Conservation (phyloP, 1,140 invertebrate species). For the Copidosoma floridanum region DNA sequence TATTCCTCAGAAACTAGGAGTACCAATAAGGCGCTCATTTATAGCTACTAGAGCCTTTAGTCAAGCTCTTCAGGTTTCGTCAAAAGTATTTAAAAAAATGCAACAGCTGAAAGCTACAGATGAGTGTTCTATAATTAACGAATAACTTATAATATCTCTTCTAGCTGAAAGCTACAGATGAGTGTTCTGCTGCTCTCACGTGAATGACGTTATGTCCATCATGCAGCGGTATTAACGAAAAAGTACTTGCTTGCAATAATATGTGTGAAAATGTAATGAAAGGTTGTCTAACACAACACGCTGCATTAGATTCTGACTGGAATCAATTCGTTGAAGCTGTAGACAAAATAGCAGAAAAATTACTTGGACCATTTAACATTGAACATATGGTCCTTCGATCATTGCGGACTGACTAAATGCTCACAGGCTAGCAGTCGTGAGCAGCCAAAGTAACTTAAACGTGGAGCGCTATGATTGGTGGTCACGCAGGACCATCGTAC, state of each 20-base stretch:
- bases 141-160: no score
- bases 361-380: constrained; percentile 94
- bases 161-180: constrained; percentile 55
- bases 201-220: constrained; percentile 84
- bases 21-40: constrained; percentile 88
- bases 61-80: constrained; percentile 79
- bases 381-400: no score
- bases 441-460: no score
- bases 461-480: no score
- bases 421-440: no score
- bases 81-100: constrained; percentile 80
- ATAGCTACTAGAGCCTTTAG: constrained; percentile 91
- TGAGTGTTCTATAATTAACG: no score
- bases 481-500: no score
- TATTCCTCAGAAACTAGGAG: constrained; percentile 84
- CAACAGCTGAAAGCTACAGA: no score
- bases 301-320: constrained; percentile 84
- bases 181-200: constrained; percentile 76
- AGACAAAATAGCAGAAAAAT: constrained; percentile 77
- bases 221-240: constrained; percentile 70
- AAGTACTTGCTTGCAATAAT: constrained; percentile 76
- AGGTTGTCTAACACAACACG: constrained; percentile 82
- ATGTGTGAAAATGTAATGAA: constrained; percentile 90
- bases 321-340: constrained; percentile 85
- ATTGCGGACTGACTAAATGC: no score